Base-by-base conservation (phyloP, 2,888 invertebrate species). In the Blomia tropicalis region DNA sequence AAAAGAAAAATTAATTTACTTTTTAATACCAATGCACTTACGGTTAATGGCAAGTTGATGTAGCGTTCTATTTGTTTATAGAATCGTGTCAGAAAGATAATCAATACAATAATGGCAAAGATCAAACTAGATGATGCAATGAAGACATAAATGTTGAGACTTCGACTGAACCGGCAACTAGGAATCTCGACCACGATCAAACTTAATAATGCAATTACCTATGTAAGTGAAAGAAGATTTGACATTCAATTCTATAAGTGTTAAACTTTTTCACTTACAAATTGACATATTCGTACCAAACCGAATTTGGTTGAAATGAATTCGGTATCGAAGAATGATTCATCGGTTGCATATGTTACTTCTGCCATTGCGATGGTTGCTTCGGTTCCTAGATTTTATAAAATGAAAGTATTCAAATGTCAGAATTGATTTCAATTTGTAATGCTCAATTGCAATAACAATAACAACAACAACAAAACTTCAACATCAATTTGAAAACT, bases 181-280 rank as follows among this genome's bases (percentile, higher is more conserved):
- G 62, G 62, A n/a, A 62, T 62, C 25, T 62, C 62, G 23, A 62
- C 58, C 17, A 62, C 43, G n/a, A 62, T 62, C 23, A 62, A 43
- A 58, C 62, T 62, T 29, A 62, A 31, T 7, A 62, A 36, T 58
- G 58, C 58, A n/a, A 62, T 62, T n/a, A 43, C 62, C 62, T 62
- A 11, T n/a, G n/a, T n/a, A n/a, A n/a, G n/a, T n/a, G n/a, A n/a
- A n/a, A n/a, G n/a, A n/a, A n/a, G n/a, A n/a, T n/a, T n/a, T 23
- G 7, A 23, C 11, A 23, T 14, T 14, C 17, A 41, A 41, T 41
- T 41, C 11, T 41, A 41, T 14, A n/a, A n/a, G n/a, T n/a, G n/a
- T n/a, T n/a, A n/a, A n/a, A n/a, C n/a, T n/a, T n/a, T n/a, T n/a
- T 58, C 4, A 43, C 62, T 36, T 62, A 62, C 62, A 30, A 62